Evolutionary conservation across 2,113 vertebrate species (phyloP), one percentile per base, ranked within the genome.

Genomic region (Heloderma charlesbogerti): DNA sequence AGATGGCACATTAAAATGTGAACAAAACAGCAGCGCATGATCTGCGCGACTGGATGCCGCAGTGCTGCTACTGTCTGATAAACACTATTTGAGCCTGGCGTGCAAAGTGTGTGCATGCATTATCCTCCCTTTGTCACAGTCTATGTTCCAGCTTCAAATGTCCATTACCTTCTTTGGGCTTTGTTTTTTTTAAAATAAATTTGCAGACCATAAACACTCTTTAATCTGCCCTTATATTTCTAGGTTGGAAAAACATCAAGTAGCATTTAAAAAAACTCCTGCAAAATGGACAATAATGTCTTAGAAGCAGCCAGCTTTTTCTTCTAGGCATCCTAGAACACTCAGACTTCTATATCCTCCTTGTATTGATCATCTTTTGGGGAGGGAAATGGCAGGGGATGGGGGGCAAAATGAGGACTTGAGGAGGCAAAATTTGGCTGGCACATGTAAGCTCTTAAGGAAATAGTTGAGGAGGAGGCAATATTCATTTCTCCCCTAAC

Each of bases 1-100:
- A 94, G 95, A 96, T 96, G 95, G 95, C 95, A 96, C 95, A 95
- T 94, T 89, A 93, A 95, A 95, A 96, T 92, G 94, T 92, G 96
- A 96, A 94, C 95, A 97, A 96, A 96, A 94, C 95, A 96, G 82
- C 60, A 34, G 95, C 95, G 88, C 92, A 93, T 80, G 63, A 86
- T 94, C 95, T 95, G 89, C 43, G 93, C 94, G 95, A 94, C 95
- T 96, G 96, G 95, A 92, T 97, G 94, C 95, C 96, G 96, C 95
- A 95, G 93, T 96, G 96, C 96, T 92, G 95, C 89, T 95, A 48
- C 92, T 45, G 94, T 92, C 95, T 95, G 94, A 96, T 94, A 93
- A 96, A 94, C 96, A 94, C 51, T 40, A 66, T 91, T 89, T 0
- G 94, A 94, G 96, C 88, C 90, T 60, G 91, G 94, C 89, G 92